Conservation (phyloP, 2,888 invertebrate species). For the Villa cingulata region DNA sequence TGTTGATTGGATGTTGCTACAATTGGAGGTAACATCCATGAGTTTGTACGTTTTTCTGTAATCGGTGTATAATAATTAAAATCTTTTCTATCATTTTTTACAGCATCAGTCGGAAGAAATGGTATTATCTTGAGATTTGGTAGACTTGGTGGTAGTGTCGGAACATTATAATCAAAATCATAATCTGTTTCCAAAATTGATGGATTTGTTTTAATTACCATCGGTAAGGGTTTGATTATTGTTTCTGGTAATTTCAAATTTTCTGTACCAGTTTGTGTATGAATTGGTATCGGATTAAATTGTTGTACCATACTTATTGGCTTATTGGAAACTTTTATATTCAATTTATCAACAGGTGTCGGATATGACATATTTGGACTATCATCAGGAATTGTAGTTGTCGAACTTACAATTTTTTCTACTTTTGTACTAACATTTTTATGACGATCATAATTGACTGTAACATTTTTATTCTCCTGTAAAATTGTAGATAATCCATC, state of each 20-base stretch:
- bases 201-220: slow-evolving; percentile 31
- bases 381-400: background rate
- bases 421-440: background rate
- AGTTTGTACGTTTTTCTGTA: slow-evolving; percentile 10
- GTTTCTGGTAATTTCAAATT: background rate
- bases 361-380: background rate
- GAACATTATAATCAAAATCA: slow-evolving; percentile 56
- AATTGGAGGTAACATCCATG: slow-evolving; percentile 16
- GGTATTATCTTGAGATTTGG: slow-evolving; percentile 79
- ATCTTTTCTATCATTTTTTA: slow-evolving; percentile 29
- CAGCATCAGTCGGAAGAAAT: slow-evolving; percentile 73
- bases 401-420: background rate
- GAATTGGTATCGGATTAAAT: background rate
- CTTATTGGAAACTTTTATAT: background rate
- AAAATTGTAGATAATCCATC: slow-evolving; percentile 10
- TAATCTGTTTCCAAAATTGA: slow-evolving; percentile 42
- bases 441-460: background rate
- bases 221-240: slow-evolving; percentile 11
- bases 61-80: slow-evolving; percentile 11
- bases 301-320: background rate
- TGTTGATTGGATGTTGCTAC: background rate
- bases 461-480: slow-evolving; percentile 2
- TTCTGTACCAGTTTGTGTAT: slow-evolving; percentile 16
- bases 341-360: background rate
- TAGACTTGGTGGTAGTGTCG: slow-evolving; percentile 65